These are phyloP conservation scores for Cheilosia soror DNA, from an alignment of 2,888 invertebrate genomes.

Conservation along the genomic window DNA sequence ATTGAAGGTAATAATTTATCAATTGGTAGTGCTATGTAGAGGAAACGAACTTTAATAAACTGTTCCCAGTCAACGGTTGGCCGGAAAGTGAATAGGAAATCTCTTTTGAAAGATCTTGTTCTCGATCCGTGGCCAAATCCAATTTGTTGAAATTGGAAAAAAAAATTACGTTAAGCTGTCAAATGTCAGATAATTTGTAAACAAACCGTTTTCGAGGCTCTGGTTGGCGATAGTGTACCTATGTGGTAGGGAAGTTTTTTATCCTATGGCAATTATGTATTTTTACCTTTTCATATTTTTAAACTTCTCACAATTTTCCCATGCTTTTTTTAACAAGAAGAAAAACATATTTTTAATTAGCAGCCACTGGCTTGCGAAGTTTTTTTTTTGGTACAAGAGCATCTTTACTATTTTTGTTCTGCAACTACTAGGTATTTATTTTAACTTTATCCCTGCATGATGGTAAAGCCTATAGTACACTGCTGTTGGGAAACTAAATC, in stretches of 20 bases:
- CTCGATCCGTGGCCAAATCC: constrained; percentile 35
- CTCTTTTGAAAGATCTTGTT: constrained; percentile 27
- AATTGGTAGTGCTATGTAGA: neutral
- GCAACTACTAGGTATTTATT: no score
- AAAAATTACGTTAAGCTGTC: constrained; percentile 2
- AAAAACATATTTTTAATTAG: no score
- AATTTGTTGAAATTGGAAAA: constrained; percentile 41
- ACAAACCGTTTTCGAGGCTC: constrained; percentile 33
- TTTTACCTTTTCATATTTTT: no score
- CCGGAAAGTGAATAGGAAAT: constrained; percentile 56
- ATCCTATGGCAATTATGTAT: no score
- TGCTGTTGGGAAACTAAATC: no score
- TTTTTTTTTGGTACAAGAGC: no score
- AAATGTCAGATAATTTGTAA: constrained; percentile 34
- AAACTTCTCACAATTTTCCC: no score
- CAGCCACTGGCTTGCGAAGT: no score
- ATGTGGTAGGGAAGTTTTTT: neutral
- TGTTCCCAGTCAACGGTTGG: constrained; percentile 51
- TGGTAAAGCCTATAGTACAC: no score
- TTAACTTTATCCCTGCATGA: no score
- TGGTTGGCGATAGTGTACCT: neutral
- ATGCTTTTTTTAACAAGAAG: no score
- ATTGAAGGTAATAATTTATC: constrained; percentile 24
- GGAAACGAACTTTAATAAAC: neutral
- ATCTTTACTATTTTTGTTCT: no score